Conservation (phyloP, 2,113 vertebrate genomes). For the Erinaceus europaeus region DNA sequence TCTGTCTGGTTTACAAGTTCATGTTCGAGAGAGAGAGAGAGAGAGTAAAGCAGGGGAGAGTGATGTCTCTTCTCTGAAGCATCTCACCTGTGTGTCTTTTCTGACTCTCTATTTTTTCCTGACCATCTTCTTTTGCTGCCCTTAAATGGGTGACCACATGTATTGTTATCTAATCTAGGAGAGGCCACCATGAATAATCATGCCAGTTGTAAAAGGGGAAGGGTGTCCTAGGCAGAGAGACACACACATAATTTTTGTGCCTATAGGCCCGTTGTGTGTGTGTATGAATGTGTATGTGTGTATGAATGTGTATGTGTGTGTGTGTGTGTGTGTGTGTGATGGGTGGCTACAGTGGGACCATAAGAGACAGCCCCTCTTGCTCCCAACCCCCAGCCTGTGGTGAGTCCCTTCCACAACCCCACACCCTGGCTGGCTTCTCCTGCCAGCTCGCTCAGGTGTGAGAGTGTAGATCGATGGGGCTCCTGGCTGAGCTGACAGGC, state of each 20-base stretch:
- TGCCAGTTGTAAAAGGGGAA: neutral
- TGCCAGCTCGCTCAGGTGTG: no score
- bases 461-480: no score
- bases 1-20: neutral
- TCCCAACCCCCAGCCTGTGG: no score
- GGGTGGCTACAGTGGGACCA: no score
- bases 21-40: no score
- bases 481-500: no score
- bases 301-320: no score
- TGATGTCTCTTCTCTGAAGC: accelerated
- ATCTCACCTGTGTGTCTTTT: neutral
- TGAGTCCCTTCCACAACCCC: no score
- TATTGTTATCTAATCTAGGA: neutral
- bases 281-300: neutral
- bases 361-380: no score
- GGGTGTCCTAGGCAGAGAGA: neutral
- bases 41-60: neutral
- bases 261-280: no score
- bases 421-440: no score
- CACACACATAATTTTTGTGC: accelerated
- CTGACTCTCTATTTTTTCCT: no score
- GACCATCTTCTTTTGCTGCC: neutral
- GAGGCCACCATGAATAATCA: neutral
- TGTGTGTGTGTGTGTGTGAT: accelerated
- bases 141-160: accelerated